Percentiles rank a stretch among this genome's conserved stretches.
Evolutionary conservation across 2,888 invertebrate genomes (phyloP).

Genomic region (Eristalis pertinax): DNA sequence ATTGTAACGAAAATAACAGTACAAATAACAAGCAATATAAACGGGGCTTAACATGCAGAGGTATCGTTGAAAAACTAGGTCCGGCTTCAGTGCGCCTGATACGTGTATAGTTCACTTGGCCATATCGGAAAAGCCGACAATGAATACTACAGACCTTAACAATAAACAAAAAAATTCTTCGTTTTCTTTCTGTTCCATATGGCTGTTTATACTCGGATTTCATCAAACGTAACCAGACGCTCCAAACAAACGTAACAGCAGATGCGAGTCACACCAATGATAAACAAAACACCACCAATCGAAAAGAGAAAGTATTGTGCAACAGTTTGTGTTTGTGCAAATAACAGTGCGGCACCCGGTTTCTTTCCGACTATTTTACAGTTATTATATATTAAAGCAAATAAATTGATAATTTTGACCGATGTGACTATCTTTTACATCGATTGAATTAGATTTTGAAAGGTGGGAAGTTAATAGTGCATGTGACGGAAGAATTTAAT

Average conservation of each 20-base stretch:
- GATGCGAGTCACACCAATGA: slow-evolving; percentile 11
- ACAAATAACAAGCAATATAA: not conserved
- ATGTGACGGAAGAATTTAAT: not conserved
- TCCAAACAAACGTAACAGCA: slow-evolving; percentile 33
- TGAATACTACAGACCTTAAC: not conserved
- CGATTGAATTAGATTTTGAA: not conserved
- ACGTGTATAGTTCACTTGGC: slow-evolving; percentile 2
- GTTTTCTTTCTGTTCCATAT: slow-evolving; percentile 15
- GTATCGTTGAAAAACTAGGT: not conserved
- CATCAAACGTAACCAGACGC: slow-evolving; percentile 33
- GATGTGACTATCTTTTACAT: not conserved
- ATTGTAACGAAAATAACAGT: slow-evolving; percentile 17
- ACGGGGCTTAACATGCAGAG: not conserved
- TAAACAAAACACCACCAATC: slow-evolving; percentile 26
- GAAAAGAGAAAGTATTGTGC: slow-evolving; percentile 54
- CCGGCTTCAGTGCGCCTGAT: slow-evolving; percentile 2
- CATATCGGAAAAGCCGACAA: slow-evolving; percentile 2
- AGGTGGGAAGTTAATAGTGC: not conserved
- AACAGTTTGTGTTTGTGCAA: slow-evolving; percentile 44
- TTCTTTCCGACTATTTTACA: slow-evolving; percentile 26
- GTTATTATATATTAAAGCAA: slow-evolving; percentile 12
- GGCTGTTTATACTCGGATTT: slow-evolving; percentile 3
- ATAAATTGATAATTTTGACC: slow-evolving; percentile 18
- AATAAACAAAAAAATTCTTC: slow-evolving; percentile 16
- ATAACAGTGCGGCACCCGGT: slow-evolving; percentile 38